A percentile compares a stretch with the other conserved stretches of the same genome.
Evolutionary conservation across 1,140 invertebrate genomes (phyloP).

Genomic region (Heliconius congener): DNA sequence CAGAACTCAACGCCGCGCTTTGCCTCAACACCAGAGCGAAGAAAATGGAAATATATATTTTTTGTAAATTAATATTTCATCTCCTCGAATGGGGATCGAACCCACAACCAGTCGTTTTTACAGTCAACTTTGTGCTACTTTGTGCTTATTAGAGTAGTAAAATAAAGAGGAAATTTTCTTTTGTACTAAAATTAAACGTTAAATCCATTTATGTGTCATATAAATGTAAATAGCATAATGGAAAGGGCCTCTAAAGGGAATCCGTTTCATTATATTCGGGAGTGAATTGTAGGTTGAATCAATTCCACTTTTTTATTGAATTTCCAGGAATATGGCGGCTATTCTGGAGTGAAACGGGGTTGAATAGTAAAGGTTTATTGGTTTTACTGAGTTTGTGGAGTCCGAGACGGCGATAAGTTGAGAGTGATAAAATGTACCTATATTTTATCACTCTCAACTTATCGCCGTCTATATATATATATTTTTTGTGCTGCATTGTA

Average conservation of each 20-base stretch:
- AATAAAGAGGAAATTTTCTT: neutral
- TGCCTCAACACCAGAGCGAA: no score
- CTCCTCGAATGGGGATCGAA: no score
- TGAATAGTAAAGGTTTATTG: slow-evolving; percentile 23
- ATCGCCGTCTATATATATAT: no score
- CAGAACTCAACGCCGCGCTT: fast-evolving
- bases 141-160: no score
- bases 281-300: slow-evolving; percentile 49
- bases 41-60: no score
- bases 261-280: slow-evolving; percentile 54
- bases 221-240: slow-evolving; percentile 61
- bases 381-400: slow-evolving; percentile 3
- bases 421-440: neutral
- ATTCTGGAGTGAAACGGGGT: slow-evolving; percentile 23
- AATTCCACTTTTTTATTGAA: slow-evolving; percentile 54
- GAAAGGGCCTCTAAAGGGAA: slow-evolving; percentile 48
- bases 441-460: no score
- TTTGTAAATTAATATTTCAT: no score
- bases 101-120: no score
- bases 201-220: slow-evolving; percentile 58
- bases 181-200: slow-evolving; percentile 38
- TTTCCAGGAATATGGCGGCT: slow-evolving; percentile 42
- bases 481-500: no score
- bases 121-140: no score
- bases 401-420: neutral